These are phyloP conservation scores for Penaeus japonicus DNA, from an alignment of 1,140 invertebrate species.

Conservation along the genomic window DNA sequence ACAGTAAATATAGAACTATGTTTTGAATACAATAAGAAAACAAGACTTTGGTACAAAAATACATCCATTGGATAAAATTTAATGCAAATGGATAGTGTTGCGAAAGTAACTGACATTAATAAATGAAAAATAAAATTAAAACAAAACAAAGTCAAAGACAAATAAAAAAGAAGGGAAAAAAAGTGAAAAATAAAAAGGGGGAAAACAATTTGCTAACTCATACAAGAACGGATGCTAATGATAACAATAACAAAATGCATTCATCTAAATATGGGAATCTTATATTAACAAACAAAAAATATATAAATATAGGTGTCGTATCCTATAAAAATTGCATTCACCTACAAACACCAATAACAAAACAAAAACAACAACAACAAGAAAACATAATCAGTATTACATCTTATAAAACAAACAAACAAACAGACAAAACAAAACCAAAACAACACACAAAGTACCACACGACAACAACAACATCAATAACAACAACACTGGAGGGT, in stretches of 20 bases:
- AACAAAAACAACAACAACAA: no score
- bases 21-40: no score
- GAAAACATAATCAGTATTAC: no score
- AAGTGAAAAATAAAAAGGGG: neutral
- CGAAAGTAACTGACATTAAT: no score
- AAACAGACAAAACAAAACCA: neutral
- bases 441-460: neutral
- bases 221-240: neutral
- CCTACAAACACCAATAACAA: no score
- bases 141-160: neutral
- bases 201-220: no score
- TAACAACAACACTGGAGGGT: neutral
- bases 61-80: no score
- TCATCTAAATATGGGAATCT: neutral
- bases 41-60: no score
- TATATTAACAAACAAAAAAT: neutral
- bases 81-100: no score
- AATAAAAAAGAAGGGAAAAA: neutral
- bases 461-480: neutral
- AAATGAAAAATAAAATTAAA: no score
- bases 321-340: neutral
- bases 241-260: neutral
- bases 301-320: neutral
- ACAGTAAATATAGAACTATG: no score
- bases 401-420: neutral